These are phyloP conservation scores for Entelurus aequoreus DNA, from an alignment of 2,113 vertebrate genomes.

Conservation along the genomic window DNA sequence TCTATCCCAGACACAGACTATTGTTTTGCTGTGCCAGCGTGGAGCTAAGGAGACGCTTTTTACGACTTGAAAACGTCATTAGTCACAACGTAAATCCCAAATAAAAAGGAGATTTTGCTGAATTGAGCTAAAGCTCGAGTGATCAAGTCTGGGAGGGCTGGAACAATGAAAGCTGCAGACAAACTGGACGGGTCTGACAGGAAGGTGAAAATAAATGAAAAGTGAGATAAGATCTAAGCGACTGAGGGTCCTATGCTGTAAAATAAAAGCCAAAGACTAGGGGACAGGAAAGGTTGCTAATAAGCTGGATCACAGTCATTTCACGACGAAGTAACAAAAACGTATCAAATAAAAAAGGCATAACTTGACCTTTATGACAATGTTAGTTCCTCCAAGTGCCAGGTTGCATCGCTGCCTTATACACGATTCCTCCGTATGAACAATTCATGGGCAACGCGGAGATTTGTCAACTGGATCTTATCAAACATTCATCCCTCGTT, in stretches of 20 bases:
- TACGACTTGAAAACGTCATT: too few relatives aligned
- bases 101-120: too few relatives aligned
- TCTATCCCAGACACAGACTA: neutral
- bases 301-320: neutral
- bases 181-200: neutral
- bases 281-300: neutral
- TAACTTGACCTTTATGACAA: constrained; percentile 7
- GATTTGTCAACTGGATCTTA: constrained; percentile 54
- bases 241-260: neutral
- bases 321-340: neutral
- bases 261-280: neutral
- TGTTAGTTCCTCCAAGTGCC: constrained; percentile 13
- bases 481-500: constrained; percentile 54
- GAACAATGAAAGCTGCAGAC: too few relatives aligned
- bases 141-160: too few relatives aligned
- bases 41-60: neutral
- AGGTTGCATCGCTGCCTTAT: constrained; percentile 49
- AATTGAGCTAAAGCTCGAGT: too few relatives aligned
- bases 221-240: neutral
- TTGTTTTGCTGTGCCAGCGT: neutral
- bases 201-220: neutral
- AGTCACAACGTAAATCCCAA: too few relatives aligned
- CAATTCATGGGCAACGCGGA: constrained; percentile 46
- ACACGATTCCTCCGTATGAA: constrained; percentile 33
- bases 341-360: constrained; percentile 24